Conservation (phyloP, 2,113 vertebrate genomes). For the Lampris incognitus region DNA sequence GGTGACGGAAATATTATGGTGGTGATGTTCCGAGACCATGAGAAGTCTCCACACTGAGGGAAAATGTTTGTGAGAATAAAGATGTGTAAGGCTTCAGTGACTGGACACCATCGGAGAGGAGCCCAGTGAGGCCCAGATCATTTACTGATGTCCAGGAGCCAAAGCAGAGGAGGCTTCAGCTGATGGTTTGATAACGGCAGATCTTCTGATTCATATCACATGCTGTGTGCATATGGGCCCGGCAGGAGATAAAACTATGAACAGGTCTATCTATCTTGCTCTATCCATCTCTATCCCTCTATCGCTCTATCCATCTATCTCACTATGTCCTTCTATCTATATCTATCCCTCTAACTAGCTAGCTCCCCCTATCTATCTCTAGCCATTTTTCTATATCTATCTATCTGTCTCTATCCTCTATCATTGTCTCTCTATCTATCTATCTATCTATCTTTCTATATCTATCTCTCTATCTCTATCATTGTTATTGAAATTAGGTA, state of each 20-base stretch:
- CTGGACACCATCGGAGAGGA: constrained; percentile 23
- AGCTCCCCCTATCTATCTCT: too few relatives aligned
- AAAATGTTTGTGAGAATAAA: constrained; percentile 43
- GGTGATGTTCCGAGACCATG: constrained; percentile 25
- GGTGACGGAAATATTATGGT: background rate
- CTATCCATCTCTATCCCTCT: too few relatives aligned
- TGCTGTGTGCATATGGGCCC: background rate
- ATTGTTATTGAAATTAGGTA: too few relatives aligned
- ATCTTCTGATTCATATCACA: constrained; percentile 17
- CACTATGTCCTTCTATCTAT: too few relatives aligned
- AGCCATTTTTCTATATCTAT: too few relatives aligned
- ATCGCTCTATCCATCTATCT: too few relatives aligned
- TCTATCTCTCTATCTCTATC: too few relatives aligned
- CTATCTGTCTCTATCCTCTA: too few relatives aligned
- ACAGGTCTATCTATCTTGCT: too few relatives aligned
- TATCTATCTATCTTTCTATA: too few relatives aligned
- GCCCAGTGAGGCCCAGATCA: constrained; percentile 49
- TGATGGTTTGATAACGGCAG: constrained; percentile 37
- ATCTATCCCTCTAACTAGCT: too few relatives aligned
- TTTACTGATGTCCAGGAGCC: constrained; percentile 35
- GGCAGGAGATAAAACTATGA: background rate
- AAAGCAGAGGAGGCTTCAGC: constrained; percentile 5
- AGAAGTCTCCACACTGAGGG: constrained; percentile 46
- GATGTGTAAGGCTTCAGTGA: constrained; percentile 56
- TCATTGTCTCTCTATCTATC: too few relatives aligned